Percentiles rank a stretch among this genome's conserved stretches.
Evolutionary conservation across 2,113 vertebrate species (phyloP).

Genomic region (Maylandia zebra): DNA sequence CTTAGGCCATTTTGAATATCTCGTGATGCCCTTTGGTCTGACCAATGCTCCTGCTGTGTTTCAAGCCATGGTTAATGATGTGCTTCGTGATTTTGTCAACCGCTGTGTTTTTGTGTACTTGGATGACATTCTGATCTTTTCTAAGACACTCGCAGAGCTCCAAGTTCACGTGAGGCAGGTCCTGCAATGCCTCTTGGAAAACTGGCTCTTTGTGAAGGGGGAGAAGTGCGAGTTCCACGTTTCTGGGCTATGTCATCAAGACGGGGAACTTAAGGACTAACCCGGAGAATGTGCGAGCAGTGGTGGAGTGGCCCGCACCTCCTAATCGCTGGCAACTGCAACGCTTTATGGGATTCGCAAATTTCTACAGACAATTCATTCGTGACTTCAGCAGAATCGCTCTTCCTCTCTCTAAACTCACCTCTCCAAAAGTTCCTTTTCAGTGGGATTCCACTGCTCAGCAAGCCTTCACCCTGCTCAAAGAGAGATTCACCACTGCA

Average conservation of each 20-base stretch:
- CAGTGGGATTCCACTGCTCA: not conserved
- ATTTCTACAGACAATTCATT: not conserved
- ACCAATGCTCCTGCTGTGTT: not conserved
- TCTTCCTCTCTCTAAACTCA: not conserved
- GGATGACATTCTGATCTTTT: not conserved
- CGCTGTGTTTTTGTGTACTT: not conserved
- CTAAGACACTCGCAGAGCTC: not conserved
- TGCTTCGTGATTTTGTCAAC: not conserved
- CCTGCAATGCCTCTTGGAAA: not conserved
- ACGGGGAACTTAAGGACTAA: not conserved
- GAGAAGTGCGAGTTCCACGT: not conserved
- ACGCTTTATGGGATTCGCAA: not conserved
- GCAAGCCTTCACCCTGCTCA: not conserved
- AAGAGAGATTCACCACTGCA: not conserved
- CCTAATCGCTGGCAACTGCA: not conserved
- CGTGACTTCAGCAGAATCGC: not conserved
- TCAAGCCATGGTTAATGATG: not conserved
- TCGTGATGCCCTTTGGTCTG: not conserved
- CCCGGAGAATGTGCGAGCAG: not conserved
- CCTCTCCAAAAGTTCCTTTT: not conserved
- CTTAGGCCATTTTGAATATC: not conserved
- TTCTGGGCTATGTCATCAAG: not conserved
- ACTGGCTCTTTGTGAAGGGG: not conserved
- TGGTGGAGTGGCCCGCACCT: not conserved
- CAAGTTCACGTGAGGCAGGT: not conserved